phyloP scores from a whole-genome alignment of 1,140 invertebrate genomes.

The Akabosia matsudoensis region DNA sequence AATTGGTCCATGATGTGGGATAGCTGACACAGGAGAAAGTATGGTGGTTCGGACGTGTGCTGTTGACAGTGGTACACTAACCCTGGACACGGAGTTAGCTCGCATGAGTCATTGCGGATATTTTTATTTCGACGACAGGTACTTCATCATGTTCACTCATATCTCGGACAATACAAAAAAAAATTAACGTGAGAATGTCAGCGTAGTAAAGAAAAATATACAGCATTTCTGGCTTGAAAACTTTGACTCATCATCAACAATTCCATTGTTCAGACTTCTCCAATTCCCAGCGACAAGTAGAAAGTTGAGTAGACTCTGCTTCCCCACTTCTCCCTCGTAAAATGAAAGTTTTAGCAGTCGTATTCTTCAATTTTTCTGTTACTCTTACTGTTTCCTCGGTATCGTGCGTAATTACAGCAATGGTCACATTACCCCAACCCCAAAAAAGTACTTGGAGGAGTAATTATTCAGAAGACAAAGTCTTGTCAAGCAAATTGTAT shows the following conservation, averaged over 20 bases:
- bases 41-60: slow-evolving; percentile 56
- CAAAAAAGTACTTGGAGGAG: no score
- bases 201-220: slow-evolving; percentile 21
- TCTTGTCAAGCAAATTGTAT: no score
- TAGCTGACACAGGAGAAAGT: slow-evolving; percentile 48
- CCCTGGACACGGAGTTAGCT: slow-evolving; percentile 54
- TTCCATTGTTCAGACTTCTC: background rate
- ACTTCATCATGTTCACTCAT: slow-evolving; percentile 35
- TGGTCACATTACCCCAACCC: no score
- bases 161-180: no score
- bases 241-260: background rate
- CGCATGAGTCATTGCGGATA: slow-evolving; percentile 54
- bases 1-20: no score
- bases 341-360: background rate
- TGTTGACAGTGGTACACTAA: slow-evolving; percentile 55
- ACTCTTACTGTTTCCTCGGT: background rate
- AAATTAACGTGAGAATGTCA: no score
- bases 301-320: no score
- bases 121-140: slow-evolving; percentile 53
- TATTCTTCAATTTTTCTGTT: background rate
- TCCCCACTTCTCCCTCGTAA: no score
- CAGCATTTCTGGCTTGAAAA: background rate
- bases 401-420: no score
- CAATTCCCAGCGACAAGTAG: no score
- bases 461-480: no score